Evolutionary conservation across 1,140 invertebrate species (phyloP).

Genomic region (Anadara kagoshimensis): DNA sequence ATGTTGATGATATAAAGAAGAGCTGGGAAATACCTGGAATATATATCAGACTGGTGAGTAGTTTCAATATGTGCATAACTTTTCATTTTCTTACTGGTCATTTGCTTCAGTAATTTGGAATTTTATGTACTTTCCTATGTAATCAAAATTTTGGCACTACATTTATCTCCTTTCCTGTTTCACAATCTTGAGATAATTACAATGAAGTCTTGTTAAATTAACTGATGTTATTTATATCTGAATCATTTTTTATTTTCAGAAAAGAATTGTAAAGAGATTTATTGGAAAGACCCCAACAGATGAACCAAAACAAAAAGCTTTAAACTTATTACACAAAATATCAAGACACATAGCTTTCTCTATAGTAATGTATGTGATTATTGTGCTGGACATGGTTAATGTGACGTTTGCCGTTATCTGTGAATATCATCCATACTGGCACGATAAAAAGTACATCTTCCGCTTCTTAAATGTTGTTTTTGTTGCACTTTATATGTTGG

Average conservation of each 20-base stretch:
- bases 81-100: no score
- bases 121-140: no score
- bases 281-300: conserved; percentile 31
- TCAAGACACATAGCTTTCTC: conserved; percentile 45
- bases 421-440: conserved; percentile 32
- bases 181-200: no score
- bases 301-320: conserved; percentile 26
- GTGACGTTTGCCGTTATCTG: conserved; percentile 39
- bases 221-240: no score
- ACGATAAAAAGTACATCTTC: conserved; percentile 38
- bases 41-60: conserved; percentile 48
- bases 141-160: no score
- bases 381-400: conserved; percentile 56
- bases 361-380: conserved; percentile 53
- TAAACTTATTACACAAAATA: conserved; percentile 34
- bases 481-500: conserved; percentile 58
- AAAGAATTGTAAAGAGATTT: conserved; percentile 46
- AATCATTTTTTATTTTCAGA: conserved; percentile 47
- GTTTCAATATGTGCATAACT: no score
- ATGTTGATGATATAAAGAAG: conserved; percentile 65
- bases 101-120: no score
- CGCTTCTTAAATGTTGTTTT: conserved; percentile 48
- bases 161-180: neutral
- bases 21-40: conserved; percentile 60
- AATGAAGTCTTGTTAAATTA: no score